Evolutionary conservation across 2,888 invertebrate species (phyloP).

Genomic region (Digitonthophagus gazella): DNA sequence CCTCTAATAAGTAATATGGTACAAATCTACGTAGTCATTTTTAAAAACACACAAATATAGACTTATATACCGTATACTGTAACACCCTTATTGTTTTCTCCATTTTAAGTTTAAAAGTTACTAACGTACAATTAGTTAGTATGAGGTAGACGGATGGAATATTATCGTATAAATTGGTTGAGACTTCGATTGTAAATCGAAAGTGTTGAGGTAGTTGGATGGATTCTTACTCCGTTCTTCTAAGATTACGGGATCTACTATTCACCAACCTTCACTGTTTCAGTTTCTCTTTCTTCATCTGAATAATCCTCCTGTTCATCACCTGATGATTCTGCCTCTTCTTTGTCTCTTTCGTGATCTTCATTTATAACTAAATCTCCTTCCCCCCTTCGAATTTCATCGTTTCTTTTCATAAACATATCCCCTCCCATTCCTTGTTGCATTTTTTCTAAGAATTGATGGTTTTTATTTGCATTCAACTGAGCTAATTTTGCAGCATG

Average conservation of each 20-base stretch:
- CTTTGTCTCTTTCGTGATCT: conserved; percentile 46
- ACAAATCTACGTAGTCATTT: conserved; percentile 40
- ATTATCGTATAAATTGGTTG: conserved; percentile 31
- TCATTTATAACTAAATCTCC: conserved; percentile 60
- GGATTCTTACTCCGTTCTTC: conserved; percentile 54
- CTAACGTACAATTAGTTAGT: conserved; percentile 30
- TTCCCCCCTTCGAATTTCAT: conserved; percentile 51
- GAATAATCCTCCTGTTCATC: conserved; percentile 58
- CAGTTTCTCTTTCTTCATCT: conserved; percentile 53
- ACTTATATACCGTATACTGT: conserved; percentile 48
- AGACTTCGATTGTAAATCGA: conserved; percentile 25
- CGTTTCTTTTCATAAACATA: conserved; percentile 57
- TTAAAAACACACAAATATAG: conserved; percentile 10
- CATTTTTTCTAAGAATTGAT: conserved; percentile 63
- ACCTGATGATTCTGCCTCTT: conserved; percentile 55
- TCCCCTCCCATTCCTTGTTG: conserved; percentile 60
- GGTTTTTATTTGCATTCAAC: conserved; percentile 60
- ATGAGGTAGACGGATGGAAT: conserved; percentile 54
- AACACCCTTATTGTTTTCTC: conserved; percentile 47
- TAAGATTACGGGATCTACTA: conserved; percentile 34
- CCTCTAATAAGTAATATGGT: conserved; percentile 34
- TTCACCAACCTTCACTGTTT: conserved; percentile 53
- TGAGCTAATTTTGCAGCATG: conserved; percentile 79
- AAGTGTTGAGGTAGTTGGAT: conserved; percentile 66
- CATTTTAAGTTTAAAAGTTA: conserved; percentile 29